Evolutionary conservation across 1,140 invertebrate species (phyloP).

Genomic region (Calosoma granatense): DNA sequence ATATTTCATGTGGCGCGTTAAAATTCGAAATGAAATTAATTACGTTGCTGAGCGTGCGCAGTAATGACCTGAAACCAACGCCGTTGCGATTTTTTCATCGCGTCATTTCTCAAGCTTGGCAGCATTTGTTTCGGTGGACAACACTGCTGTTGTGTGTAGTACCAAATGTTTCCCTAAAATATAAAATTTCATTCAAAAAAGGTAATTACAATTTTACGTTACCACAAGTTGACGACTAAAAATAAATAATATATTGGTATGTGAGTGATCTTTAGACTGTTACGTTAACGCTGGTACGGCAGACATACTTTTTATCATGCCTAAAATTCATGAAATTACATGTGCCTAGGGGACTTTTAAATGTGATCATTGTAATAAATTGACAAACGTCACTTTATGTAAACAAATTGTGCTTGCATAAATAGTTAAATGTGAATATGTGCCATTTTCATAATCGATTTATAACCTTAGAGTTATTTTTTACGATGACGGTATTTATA

Average conservation of each 20-base stretch:
- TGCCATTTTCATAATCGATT: no score
- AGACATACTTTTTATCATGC: conserved; percentile 1
- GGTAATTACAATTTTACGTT: conserved; percentile 22
- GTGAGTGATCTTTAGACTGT: neutral
- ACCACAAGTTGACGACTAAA: neutral
- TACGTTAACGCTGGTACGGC: neutral
- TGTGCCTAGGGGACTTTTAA: neutral
- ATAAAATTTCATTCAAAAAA: conserved; percentile 23
- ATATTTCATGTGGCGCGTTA: no score
- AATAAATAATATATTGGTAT: neutral
- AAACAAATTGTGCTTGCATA: neutral
- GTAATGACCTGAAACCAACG: neutral
- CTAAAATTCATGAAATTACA: neutral
- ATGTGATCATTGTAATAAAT: neutral
- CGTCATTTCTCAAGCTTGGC: conserved; percentile 28
- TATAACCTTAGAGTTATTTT: neutral
- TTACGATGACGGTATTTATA: neutral
- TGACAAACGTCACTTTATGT: conserved; percentile 3
- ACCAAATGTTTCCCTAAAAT: conserved; percentile 34
- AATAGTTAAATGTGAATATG: no score
- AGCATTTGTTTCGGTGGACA: conserved; percentile 33
- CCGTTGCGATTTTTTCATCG: conserved; percentile 8
- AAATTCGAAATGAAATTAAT: neutral
- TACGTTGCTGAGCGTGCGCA: neutral
- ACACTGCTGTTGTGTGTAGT: conserved; percentile 30